Conservation (phyloP, 2,888 invertebrate genomes). For the Notodonta ziczac region DNA sequence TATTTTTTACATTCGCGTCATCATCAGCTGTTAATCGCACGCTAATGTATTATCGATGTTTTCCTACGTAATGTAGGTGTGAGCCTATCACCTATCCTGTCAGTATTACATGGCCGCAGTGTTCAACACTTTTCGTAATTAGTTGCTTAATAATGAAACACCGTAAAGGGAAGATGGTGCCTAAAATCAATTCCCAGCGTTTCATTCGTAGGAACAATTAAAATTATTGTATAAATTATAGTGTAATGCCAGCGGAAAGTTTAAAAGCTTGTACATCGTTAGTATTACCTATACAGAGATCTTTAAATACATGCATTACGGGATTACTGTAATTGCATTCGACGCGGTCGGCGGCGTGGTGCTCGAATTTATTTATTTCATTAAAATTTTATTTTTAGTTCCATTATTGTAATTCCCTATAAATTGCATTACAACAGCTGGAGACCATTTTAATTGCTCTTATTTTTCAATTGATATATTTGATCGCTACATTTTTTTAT, state of each 20-base stretch:
- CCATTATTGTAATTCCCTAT: slow-evolving; percentile 16
- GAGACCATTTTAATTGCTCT: neutral
- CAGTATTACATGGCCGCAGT: neutral
- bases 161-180: too few relatives aligned
- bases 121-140: too few relatives aligned
- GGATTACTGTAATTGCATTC: slow-evolving; percentile 66
- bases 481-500: too few relatives aligned
- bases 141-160: too few relatives aligned
- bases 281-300: slow-evolving; percentile 37
- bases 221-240: too few relatives aligned
- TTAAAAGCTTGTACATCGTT: neutral
- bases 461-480: too few relatives aligned
- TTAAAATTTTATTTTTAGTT: slow-evolving; percentile 34
- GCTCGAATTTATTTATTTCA: slow-evolving; percentile 40
- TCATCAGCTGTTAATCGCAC: neutral
- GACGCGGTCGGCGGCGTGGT: slow-evolving; percentile 51
- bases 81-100: slow-evolving; percentile 12
- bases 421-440: neutral
- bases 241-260: neutral
- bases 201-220: too few relatives aligned
- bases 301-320: slow-evolving; percentile 32
- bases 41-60: slow-evolving; percentile 3
- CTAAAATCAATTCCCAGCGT: too few relatives aligned
- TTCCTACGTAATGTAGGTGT: neutral
- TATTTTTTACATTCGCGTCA: neutral